Evolutionary conservation across 2,113 vertebrate genomes (phyloP), one percentile per base, ranked within the genome.

Genomic region (Galbula dea): DNA sequence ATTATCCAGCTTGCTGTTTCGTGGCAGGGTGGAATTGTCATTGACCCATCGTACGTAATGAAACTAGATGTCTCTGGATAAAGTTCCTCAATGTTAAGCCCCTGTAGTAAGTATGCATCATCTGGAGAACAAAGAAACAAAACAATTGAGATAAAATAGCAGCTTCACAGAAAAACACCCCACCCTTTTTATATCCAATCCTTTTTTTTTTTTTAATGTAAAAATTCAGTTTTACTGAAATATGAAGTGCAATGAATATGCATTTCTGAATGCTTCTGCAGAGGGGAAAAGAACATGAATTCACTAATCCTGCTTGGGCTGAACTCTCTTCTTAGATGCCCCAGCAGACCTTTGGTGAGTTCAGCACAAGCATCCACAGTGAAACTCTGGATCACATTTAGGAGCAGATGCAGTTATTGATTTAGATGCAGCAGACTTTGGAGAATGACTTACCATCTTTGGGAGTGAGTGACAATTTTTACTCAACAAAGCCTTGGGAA

Each of bases 1-100:
- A 99, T 98, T 96, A 99, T 99, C 99, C 99, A 99, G 36, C 98
- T 99, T 80, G 98, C 99, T 4, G 99, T 99, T 97, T 99, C 99
- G 88, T 98, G 99, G 96, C 99, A 99, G 27, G 99, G 99, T 23
- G 99, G 99, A 92, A 99, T 99, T 72, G 99, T 99, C 99, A 99
- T 99, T 0, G 99, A 99, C 75, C 99, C 99, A 69, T 99, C 99
- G 2, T 99, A 99, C 0, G 99, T 99, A 95, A 99, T 99, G 94
- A 99, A 99, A 97, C 99, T 99, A 91, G 97, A 98, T 1, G 99
- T 99, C 94, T 99, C 99, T 16, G 99, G 99, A 96, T 99, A 99
- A 37, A 99, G 98, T 93, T 99, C 99, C 94, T 99, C 99, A 71
- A 99, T 99, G 96, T 99, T 99, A 95, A 99, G 98, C 96, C 98